Evolutionary conservation across 1,140 invertebrate species (phyloP).

Genomic region (Rhopalosiphum maidis): DNA sequence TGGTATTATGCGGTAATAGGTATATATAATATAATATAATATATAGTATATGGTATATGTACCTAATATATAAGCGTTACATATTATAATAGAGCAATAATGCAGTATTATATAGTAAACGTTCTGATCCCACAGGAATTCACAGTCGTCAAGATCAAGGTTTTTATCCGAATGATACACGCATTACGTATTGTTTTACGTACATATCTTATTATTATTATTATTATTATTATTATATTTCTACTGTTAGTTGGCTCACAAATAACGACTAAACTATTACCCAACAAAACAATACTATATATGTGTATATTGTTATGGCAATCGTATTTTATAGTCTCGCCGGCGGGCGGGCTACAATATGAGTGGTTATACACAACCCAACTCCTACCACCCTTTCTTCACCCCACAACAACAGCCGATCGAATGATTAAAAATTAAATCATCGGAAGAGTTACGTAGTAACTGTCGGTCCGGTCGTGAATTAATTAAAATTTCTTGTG

Average conservation of each 20-base stretch:
- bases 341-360: neutral
- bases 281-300: neutral
- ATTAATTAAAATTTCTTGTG: neutral
- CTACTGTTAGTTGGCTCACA: neutral
- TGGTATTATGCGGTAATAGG: slow-evolving; percentile 13
- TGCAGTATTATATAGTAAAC: neutral
- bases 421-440: neutral
- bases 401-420: neutral
- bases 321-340: neutral
- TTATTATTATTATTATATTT: too few relatives aligned
- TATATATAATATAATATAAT: slow-evolving; percentile 1
- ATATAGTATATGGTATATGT: neutral
- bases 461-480: neutral
- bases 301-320: neutral
- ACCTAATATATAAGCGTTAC: neutral
- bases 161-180: neutral
- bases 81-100: neutral
- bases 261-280: neutral
- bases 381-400: neutral
- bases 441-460: neutral
- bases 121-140: neutral
- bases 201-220: neutral
- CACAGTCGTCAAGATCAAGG: neutral
- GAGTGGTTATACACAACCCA: neutral
- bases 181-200: neutral